Base-by-base conservation (phyloP, 2,888 invertebrate species). In the Sycophila texana region DNA sequence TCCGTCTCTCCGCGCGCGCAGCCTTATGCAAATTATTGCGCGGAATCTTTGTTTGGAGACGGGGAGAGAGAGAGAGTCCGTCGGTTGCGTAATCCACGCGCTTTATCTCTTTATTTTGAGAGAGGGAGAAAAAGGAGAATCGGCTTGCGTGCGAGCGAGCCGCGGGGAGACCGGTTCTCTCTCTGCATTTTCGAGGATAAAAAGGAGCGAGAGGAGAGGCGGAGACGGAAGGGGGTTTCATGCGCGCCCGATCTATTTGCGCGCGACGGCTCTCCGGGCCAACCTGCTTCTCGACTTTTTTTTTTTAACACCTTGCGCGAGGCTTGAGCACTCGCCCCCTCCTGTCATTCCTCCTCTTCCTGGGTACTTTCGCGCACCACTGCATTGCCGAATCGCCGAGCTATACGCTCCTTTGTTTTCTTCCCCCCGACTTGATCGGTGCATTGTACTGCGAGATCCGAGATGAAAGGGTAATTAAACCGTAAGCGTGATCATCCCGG, bases 1-100 rank as follows among this genome's bases (percentile, higher is more conserved):
- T 13, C 55, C 12, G 20, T 57, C 18, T 67, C 5, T 7, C 13
- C 30, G 16, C 39, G 18, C 20, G 49, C 71, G 22, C 18, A 58
- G 66, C 63, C 68, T 79, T 79, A 79, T 79, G 79, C 79, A 74
- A 74, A 74, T 79, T 68, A 74, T 79, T 74, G 55, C 74, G 79
- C 74, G 60, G 70, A 79, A 79, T 74, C 79, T 74, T 71, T 71
- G 71, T 79, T 70, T 79, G 67, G 55, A 57, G 20, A 55, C 18
- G 57, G 39, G 51, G 55, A 39, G 39, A 30, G 30, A 30, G 47
- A 47, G 72, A 57, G 68, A 30, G 16, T 14, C 51, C 26, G 72
- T 39, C 61, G 60, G 67, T 78, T 78, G 78, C 73, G 73, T 78
- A 78, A 78, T 78, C 78, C 73, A n/a, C 51, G 47, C 73, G 58